These are phyloP conservation scores for Cephus pygmeus DNA, from an alignment of 2,888 invertebrate species.

Conservation along the genomic window DNA sequence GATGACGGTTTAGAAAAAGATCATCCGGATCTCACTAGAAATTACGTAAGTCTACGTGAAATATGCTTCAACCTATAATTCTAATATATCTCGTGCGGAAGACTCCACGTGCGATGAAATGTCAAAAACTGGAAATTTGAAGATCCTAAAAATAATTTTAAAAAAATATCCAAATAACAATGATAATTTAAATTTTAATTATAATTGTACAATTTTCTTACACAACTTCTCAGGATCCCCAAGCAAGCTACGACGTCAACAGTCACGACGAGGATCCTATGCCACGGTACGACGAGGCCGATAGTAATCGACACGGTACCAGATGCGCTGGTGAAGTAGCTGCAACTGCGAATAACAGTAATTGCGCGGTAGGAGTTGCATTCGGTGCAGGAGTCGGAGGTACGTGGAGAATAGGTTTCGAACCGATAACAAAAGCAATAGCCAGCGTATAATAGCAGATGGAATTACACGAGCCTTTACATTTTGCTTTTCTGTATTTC, in stretches of 20 bases:
- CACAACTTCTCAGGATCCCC: constrained; percentile 78
- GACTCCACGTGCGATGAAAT: not conserved
- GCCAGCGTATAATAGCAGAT: not conserved
- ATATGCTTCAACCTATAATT: not conserved
- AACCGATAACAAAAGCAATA: not conserved
- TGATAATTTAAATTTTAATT: not conserved
- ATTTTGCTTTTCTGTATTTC: not conserved
- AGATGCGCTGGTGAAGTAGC: constrained; percentile 98
- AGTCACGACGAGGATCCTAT: constrained; percentile 96
- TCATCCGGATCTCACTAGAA: constrained; percentile 91
- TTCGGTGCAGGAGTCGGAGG: constrained; percentile 95
- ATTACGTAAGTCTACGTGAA: constrained; percentile 82
- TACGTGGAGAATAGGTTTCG: constrained; percentile 47
- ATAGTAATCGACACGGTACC: constrained; percentile 95
- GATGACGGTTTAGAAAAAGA: constrained; percentile 97
- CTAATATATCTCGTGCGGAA: too few relatives aligned
- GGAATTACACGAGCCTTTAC: not conserved
- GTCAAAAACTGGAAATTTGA: not conserved
- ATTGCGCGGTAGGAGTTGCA: constrained; percentile 97
- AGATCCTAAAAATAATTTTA: not conserved
- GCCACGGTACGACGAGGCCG: constrained; percentile 96
- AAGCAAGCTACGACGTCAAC: constrained; percentile 97
- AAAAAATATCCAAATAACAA: not conserved
- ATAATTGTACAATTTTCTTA: not conserved
- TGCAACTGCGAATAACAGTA: constrained; percentile 94